Evolutionary conservation across 2,797 vertebrate species (phyloP).

Genomic region (Chaunax sp.): DNA sequence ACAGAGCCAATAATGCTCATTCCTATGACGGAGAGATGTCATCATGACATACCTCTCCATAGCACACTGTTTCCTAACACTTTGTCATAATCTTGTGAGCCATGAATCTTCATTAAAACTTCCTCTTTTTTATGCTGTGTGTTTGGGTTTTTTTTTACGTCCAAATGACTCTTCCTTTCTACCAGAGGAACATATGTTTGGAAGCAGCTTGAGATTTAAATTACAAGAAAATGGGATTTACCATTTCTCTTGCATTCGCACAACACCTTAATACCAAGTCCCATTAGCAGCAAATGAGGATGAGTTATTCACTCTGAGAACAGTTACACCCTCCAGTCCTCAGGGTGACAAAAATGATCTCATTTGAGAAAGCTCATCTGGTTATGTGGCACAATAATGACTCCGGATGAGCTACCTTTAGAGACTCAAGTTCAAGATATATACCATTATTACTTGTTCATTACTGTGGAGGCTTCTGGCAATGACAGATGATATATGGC

Average conservation of each 20-base stretch:
- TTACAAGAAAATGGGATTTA: conserved; percentile 68
- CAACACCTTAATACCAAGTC: conserved; percentile 71
- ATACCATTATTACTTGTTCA: conserved; percentile 77
- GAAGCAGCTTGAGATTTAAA: conserved; percentile 74
- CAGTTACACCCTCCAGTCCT: conserved; percentile 68
- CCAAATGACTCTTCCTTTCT: conserved; percentile 36
- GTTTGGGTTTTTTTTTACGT: not conserved
- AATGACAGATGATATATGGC: conserved; percentile 70
- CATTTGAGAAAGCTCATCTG: conserved; percentile 76
- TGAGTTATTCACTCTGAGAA: conserved; percentile 71
- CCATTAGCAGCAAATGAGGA: conserved; percentile 75
- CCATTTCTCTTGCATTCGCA: conserved; percentile 59
- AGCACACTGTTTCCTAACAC: conserved; percentile 25
- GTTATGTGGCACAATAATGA: conserved; percentile 74
- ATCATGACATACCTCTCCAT: conserved; percentile 55
- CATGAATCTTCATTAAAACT: conserved; percentile 66
- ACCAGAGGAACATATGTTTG: conserved; percentile 66
- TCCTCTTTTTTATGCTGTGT: conserved; percentile 27
- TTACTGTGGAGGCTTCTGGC: conserved; percentile 68
- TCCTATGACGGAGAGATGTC: conserved; percentile 54
- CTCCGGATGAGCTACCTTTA: conserved; percentile 74
- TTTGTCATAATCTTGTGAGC: conserved; percentile 43
- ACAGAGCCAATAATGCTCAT: conserved; percentile 34
- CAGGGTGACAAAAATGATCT: conserved; percentile 73
- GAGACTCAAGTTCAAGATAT: conserved; percentile 71